phyloP scores from a whole-genome alignment of 2,797 vertebrate genomes.

The Saxicola maurus region DNA sequence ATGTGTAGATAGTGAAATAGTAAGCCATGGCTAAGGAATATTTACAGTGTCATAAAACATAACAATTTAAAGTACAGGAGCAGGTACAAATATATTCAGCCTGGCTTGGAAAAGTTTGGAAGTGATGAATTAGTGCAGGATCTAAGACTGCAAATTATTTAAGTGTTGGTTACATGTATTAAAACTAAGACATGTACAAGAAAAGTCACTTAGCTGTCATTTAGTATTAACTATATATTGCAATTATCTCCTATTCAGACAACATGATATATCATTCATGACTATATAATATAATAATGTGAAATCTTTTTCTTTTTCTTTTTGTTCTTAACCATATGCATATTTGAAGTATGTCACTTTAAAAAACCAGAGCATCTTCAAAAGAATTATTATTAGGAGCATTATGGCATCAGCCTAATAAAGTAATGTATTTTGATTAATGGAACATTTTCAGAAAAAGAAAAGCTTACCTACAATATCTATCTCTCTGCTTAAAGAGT shows the following conservation, averaged over 20 bases:
- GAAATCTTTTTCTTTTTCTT: background rate
- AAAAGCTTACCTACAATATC: background rate
- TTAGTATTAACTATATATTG: background rate
- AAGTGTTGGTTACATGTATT: background rate
- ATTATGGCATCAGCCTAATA: background rate
- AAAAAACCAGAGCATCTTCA: background rate
- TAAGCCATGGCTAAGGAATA: background rate
- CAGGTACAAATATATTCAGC: background rate
- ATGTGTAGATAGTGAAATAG: background rate
- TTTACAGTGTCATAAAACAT: background rate
- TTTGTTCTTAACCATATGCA: background rate
- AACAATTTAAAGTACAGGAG: background rate
- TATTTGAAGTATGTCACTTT: background rate
- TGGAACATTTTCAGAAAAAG: background rate
- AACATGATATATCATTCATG: conserved; percentile 19
- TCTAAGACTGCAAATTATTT: background rate
- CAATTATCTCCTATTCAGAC: background rate
- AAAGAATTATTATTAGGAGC: background rate
- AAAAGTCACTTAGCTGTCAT: background rate
- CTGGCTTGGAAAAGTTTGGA: background rate
- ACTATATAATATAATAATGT: background rate
- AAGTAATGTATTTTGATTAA: background rate
- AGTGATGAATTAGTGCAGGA: background rate
- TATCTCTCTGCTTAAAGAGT: background rate
- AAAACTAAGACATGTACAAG: background rate